Conservation (phyloP, 2,797 vertebrate species). For the Zenarchopterus dispar region DNA sequence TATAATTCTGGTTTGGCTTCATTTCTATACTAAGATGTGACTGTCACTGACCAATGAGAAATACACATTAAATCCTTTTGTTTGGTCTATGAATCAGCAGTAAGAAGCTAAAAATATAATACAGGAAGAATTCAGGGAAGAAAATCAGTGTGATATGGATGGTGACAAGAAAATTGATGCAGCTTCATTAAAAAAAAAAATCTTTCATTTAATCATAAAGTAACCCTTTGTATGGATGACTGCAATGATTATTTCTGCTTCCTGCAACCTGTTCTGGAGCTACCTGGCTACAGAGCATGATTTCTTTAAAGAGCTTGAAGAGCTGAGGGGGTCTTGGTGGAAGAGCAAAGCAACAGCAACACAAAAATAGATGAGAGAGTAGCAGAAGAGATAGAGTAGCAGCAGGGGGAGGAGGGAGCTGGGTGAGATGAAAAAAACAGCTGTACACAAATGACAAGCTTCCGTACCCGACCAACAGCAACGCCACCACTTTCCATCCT, state of each 20-base stretch:
- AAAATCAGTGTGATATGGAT: constrained; percentile 21
- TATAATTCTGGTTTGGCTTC: too few relatives aligned
- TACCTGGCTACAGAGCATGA: constrained; percentile 34
- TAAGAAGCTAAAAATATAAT: constrained; percentile 3
- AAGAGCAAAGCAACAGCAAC: constrained; percentile 28
- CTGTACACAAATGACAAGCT: constrained; percentile 85
- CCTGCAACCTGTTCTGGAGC: constrained; percentile 32
- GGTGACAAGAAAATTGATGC: constrained; percentile 31
- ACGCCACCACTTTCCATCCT: constrained; percentile 11
- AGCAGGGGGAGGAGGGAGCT: constrained; percentile 47
- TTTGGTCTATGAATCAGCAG: background rate
- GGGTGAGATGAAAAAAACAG: constrained; percentile 84
- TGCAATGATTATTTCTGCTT: constrained; percentile 54
- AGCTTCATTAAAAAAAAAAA: too few relatives aligned
- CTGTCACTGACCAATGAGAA: background rate
- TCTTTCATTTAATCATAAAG: constrained; percentile 49
- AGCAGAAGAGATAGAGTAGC: constrained; percentile 50
- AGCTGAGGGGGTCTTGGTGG: background rate
- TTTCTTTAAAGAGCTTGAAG: constrained; percentile 54
- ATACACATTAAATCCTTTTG: constrained; percentile 32
- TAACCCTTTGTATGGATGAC: constrained; percentile 41
- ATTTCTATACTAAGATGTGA: too few relatives aligned
- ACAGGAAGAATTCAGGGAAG: constrained; percentile 16
- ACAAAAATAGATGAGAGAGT: constrained; percentile 48
- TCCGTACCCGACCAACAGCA: constrained; percentile 53